Conservation (phyloP, 2,797 vertebrate genomes). For the Tachyglossus aculeatus region DNA sequence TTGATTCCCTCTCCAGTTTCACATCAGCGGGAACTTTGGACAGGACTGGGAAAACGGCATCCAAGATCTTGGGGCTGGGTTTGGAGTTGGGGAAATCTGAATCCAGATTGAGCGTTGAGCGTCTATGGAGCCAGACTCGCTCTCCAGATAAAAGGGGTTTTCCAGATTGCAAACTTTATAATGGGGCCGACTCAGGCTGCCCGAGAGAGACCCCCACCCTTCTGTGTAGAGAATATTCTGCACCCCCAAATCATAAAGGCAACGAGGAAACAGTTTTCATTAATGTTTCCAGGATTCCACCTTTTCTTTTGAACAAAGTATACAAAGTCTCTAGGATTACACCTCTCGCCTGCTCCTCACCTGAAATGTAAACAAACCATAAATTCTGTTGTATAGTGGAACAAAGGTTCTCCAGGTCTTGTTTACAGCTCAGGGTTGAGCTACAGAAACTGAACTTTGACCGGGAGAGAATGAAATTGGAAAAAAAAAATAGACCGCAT, state of each 20-base stretch:
- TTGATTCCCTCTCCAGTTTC: no score
- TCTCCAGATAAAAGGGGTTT: neutral
- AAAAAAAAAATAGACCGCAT: constrained; percentile 30
- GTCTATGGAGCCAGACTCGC: no score
- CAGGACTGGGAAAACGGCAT: no score
- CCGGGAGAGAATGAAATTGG: constrained; percentile 61
- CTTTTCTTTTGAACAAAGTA: constrained; percentile 47
- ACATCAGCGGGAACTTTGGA: no score
- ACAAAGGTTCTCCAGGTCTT: constrained; percentile 70
- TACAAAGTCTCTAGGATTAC: constrained; percentile 59
- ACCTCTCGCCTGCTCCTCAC: constrained; percentile 62
- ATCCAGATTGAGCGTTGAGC: no score
- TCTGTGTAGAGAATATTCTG: constrained; percentile 36
- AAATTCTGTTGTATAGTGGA: constrained; percentile 72
- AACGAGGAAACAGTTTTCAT: constrained; percentile 59
- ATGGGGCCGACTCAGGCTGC: no score
- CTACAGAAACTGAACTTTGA: constrained; percentile 75
- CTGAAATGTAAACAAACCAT: constrained; percentile 74
- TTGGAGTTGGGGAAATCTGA: no score
- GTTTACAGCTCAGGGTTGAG: constrained; percentile 73
- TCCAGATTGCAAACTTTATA: neutral
- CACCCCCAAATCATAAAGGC: constrained; percentile 42
- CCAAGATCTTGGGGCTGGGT: no score
- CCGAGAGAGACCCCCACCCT: no score
- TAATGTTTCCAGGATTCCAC: constrained; percentile 16